Base-by-base conservation (phyloP, 92 coral and sea anemone genomes). In the Phenganax marumi region DNA sequence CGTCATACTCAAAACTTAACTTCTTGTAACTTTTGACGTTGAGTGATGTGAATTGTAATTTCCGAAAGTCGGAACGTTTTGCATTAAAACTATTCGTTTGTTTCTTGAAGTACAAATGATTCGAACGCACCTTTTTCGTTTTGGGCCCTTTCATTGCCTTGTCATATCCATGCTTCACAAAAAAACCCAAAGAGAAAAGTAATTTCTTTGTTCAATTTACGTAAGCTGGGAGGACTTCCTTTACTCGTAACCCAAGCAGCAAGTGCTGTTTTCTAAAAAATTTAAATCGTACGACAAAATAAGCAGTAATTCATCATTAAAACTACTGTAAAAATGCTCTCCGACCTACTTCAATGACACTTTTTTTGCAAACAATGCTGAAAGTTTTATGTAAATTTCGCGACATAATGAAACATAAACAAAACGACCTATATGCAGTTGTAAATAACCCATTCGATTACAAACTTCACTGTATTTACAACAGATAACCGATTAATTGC, bases 1-100 rank as follows among this genome's bases (percentile, higher is more conserved):
- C 50, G 72, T 66, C 72, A 66, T 66, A n/a, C 72, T 33, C 72
- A 66, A 66, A 66, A 66, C 26, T 66, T 66, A 24, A 66, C 72
- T 25, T 22, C 11, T 66, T 66, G 72, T 66, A 66, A 66, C n/a
- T n/a, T 66, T 25, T 33, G 72, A 66, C 72, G 49, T 66, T 66
- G 72, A n/a, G 12, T 66, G 72, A 19, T 33, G 72, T 49, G 43
- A 23, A 66, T 66, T 66, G 17, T 25, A 9, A 14, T 12, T 66
- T 64, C 7, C 25, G 70, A 64, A 14, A 8, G 2, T 66, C 33
- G 33, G 43, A 33, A 33, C 43, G 43, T 33, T 33, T 33, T 33
- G 43, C 43, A 33, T 22, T 66, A 33, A 66, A 66, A 25, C 17
- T 25, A 12, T 66, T 23, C 14, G 72, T 66, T 66, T 66, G 12